Percentiles rank a stretch among this genome's conserved stretches.
Evolutionary conservation across 2,888 invertebrate genomes (phyloP).

Genomic region (Drosophila imparisetae): DNA sequence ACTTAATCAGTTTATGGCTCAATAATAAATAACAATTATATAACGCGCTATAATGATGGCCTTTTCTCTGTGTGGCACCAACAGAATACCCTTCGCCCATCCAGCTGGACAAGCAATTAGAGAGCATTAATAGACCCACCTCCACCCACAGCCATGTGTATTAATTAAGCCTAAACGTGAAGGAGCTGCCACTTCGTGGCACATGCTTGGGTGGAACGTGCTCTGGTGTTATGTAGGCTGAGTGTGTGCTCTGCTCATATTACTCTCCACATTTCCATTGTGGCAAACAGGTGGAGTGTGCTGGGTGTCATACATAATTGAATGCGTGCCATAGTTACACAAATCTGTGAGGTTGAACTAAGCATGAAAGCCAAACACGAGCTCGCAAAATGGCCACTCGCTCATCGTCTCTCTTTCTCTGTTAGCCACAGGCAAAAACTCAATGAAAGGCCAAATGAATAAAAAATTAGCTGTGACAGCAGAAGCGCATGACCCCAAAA

Average conservation of each 20-base stretch:
- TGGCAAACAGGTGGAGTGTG: constrained; percentile 16
- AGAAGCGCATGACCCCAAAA: constrained; percentile 25
- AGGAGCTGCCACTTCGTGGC: constrained; percentile 33
- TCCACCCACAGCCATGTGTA: constrained; percentile 48
- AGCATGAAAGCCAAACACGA: constrained; percentile 44
- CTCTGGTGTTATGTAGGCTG: neutral
- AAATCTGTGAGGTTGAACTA: constrained; percentile 53
- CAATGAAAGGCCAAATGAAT: constrained; percentile 71
- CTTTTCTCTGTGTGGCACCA: constrained; percentile 2
- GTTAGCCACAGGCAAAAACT: constrained; percentile 25
- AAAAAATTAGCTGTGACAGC: constrained; percentile 68
- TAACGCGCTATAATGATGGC: constrained; percentile 44
- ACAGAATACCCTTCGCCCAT: neutral
- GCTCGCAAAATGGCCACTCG: constrained; percentile 34
- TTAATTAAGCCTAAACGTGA: constrained; percentile 61
- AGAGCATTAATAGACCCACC: constrained; percentile 47
- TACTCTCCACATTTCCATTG: neutral
- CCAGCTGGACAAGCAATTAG: constrained; percentile 52
- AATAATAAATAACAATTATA: constrained; percentile 71
- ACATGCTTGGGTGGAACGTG: constrained; percentile 1
- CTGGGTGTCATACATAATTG: constrained; percentile 58
- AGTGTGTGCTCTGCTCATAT: constrained; percentile 7
- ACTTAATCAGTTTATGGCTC: constrained; percentile 43
- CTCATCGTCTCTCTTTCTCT: neutral
- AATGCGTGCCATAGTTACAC: constrained; percentile 63